phyloP scores from a whole-genome alignment of 35 echinoderm and acorn worm species.

The Heliocidaris tuberculata region DNA sequence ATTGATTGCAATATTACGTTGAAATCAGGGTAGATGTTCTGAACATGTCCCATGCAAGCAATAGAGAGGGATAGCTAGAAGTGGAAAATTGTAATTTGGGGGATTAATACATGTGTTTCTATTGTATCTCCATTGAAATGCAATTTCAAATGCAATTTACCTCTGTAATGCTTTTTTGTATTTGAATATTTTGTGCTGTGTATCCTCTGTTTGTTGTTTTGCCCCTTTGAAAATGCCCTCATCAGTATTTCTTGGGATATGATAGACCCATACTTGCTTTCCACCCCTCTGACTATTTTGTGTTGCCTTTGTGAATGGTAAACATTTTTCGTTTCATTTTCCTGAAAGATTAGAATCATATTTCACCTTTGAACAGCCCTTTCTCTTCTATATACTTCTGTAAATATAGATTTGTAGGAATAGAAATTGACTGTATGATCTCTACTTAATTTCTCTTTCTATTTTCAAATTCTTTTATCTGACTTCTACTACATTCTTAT shows the following conservation, averaged over 20 bases:
- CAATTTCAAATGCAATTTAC: neutral
- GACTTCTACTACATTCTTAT: neutral
- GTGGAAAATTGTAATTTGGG: neutral
- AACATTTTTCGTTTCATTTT: neutral
- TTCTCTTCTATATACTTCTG: neutral
- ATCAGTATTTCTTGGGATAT: neutral
- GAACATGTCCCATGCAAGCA: neutral
- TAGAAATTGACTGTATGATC: neutral
- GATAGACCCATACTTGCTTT: neutral
- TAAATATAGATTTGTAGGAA: neutral
- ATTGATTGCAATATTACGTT: neutral
- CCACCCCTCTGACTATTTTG: neutral
- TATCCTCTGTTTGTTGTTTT: neutral
- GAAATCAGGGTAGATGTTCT: neutral
- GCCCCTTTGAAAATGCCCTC: neutral
- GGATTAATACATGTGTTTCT: neutral
- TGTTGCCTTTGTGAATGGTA: neutral
- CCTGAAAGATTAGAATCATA: neutral
- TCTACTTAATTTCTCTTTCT: neutral
- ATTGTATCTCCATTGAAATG: neutral
- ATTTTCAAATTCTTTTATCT: neutral
- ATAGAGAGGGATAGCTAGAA: neutral
- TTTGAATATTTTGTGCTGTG: neutral
- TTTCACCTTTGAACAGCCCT: neutral
- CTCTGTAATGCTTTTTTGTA: neutral